Evolutionary conservation across 2,888 invertebrate species (phyloP), one percentile per base, ranked within the genome.

Genomic region (Euspilapteryx auroguttella): DNA sequence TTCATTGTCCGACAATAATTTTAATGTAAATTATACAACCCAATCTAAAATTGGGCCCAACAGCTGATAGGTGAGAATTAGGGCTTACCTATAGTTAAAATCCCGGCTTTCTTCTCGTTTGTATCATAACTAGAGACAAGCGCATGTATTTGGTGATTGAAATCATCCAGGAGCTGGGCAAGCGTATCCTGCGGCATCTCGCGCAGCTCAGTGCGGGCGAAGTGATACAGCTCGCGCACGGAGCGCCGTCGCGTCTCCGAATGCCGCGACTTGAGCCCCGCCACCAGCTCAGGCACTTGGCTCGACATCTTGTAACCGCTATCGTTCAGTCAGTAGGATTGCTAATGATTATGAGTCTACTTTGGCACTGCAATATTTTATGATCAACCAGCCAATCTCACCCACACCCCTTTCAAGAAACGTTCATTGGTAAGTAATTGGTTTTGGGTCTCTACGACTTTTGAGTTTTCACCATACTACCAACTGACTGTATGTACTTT

Each of bases 61-160:
- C n/a, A n/a, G n/a, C n/a, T n/a, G n/a, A n/a, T n/a, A n/a, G n/a
- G n/a, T n/a, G n/a, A n/a, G n/a, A n/a, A n/a, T n/a, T n/a, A n/a
- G n/a, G n/a, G n/a, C n/a, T n/a, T 56, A 88, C 89, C 86, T 49
- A 97, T 97, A 2, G 93, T 94, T 14, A 96, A 69, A 40, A 96
- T 94, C 28, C 94, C 96, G 31, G 95, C 96, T 69, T 94, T 95
- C 51, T 91, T 93, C 52, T 96, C 96, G 61, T 90, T 90, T 22
- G 88, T 85, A 55, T 97, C 95, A 20, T 87, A 84, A 42, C 93
- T 91, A 12, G 92, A 89, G 3, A 95, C 93, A 88, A 96, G 88
- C 49, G 92, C 88, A 54, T 92, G 93, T 38, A 97, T 95, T 47
- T 94, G 90, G 54, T 93, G 91, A 56, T 95, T 94, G 48, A 96